Evolutionary conservation across 2,888 invertebrate genomes (phyloP), one percentile per base, ranked within the genome.

Genomic region (Nomada fabriciana): DNA sequence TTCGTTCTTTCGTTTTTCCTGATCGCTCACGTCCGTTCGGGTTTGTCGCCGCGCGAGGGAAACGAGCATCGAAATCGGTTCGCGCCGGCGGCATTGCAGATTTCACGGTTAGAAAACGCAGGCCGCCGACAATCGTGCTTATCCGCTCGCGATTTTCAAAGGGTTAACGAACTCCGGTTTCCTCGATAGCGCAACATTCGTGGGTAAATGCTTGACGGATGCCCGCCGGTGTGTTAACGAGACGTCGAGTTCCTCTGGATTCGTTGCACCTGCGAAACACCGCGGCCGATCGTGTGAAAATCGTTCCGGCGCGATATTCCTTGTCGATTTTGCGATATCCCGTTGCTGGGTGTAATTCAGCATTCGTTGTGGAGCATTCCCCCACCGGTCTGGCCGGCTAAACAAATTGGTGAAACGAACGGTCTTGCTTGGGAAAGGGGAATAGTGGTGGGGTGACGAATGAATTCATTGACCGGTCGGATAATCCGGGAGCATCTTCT

Each of bases 121-220:
- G 20, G 1, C 13, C 36, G 20, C 7, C 9, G 18, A 23, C 18
- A 15, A 0, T 18, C 2, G 15, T 18, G 9, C 25, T 11, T 11
- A 42, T 55, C 5, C 25, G 42, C 65, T 55, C 60, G 25, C 76
- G 76, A 59, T 80, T 80, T 76, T 65, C 57, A 50, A 59, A 71
- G 63, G 82, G 83, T 83, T 55, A 78, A 82, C 82, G 83, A 83
- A 82, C 82, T 60, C 70, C 42, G 43, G 60, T 73, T 73, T 82
- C 65, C 77, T 61, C 77, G 82, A 78, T 78, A 63, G 65, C 71
- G 82, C 57, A 83, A 83, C 83, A 67, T 77, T 70, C 73, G 82
- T 81, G 76, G 80, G 80, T 68, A 82, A 81, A 81, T 50, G 72
- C 68, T 64, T 47, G 15, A 59, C 68, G 65, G 68, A 72, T 25